phyloP scores from a whole-genome alignment of 2,888 invertebrate genomes.

The Ellobium chinense region DNA sequence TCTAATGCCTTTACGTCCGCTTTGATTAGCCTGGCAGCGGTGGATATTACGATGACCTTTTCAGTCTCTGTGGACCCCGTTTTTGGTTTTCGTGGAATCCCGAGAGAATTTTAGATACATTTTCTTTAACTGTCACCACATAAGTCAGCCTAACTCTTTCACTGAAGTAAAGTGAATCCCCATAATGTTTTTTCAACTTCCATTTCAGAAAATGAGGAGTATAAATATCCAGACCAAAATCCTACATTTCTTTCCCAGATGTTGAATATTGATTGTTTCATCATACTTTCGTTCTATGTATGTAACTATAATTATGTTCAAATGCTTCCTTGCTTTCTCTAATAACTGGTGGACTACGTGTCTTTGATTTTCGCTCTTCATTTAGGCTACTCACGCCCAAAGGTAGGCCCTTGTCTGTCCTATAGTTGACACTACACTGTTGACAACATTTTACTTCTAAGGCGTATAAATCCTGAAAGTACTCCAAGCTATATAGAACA shows the following conservation, averaged over 20 bases:
- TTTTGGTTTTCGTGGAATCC: not conserved
- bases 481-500: not conserved
- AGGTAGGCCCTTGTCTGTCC: not conserved
- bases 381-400: not conserved
- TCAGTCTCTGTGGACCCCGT: not conserved
- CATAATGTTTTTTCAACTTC: not conserved
- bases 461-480: not conserved
- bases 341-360: not conserved
- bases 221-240: not conserved
- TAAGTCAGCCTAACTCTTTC: not conserved
- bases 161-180: not conserved
- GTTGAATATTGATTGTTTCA: not conserved
- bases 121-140: not conserved
- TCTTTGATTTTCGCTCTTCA: not conserved
- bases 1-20: no score
- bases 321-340: not conserved
- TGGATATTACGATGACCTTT: not conserved
- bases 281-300: not conserved
- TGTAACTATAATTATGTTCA: not conserved
- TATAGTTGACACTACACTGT: not conserved
- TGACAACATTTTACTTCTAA: not conserved
- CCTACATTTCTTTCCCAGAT: not conserved
- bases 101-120: not conserved
- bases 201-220: not conserved
- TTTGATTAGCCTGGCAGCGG: not conserved